These are phyloP conservation scores for Camelus dromedarius DNA, from an alignment of 2,113 vertebrate genomes.

Conservation along the genomic window DNA sequence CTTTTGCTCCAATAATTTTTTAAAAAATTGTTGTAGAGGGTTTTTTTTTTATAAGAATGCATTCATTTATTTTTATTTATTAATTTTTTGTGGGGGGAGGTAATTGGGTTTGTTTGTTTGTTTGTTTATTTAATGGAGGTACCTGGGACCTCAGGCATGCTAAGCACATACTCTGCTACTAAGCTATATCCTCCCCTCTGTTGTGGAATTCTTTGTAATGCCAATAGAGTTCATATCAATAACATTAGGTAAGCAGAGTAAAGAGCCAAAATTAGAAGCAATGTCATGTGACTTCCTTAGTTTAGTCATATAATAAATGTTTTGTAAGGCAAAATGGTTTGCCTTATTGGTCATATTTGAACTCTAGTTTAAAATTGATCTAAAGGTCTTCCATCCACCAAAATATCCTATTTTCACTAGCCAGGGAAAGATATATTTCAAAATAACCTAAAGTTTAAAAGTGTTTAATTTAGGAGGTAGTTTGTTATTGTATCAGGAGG, in stretches of 20 bases:
- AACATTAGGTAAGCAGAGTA: neutral
- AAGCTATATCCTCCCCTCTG: too few species aligned
- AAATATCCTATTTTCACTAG: slow-evolving; percentile 14
- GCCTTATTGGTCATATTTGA: neutral
- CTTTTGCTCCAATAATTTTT: slow-evolving; percentile 22
- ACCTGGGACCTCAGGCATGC: too few species aligned
- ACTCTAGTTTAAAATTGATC: slow-evolving; percentile 20
- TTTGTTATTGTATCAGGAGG: neutral
- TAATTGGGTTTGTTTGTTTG: too few species aligned
- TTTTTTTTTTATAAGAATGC: too few species aligned
- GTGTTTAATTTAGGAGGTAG: neutral
- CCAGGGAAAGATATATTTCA: slow-evolving; percentile 17
- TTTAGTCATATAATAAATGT: slow-evolving; percentile 10
- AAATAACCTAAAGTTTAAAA: neutral
- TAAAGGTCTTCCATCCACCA: neutral
- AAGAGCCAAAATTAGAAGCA: slow-evolving; percentile 29
- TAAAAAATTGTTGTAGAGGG: neutral
- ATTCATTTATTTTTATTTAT: too few species aligned
- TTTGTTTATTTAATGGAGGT: too few species aligned
- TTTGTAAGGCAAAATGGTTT: slow-evolving; percentile 39
- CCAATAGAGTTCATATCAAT: neutral
- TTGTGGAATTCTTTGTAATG: neutral
- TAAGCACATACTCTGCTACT: too few species aligned
- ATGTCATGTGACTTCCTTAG: neutral
- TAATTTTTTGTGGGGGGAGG: too few species aligned